Evolutionary conservation across 2,113 vertebrate genomes (phyloP).

Genomic region (Notarius quadriscutis): DNA sequence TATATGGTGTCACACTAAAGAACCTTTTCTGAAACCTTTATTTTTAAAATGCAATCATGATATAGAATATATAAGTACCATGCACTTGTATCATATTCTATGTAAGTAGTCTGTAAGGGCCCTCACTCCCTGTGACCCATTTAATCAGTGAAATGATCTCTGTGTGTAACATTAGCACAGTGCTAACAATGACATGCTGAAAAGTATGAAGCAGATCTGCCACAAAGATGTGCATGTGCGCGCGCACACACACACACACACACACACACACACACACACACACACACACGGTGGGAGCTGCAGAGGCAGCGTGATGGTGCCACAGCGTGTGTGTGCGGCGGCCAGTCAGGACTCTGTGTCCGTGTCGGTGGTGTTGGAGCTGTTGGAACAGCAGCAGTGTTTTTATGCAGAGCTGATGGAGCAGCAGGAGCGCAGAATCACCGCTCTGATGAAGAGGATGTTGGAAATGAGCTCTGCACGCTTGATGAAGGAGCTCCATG

Average conservation of each 20-base stretch:
- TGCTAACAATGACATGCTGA: constrained; percentile 11
- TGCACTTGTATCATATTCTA: not conserved
- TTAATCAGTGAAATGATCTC: constrained; percentile 18
- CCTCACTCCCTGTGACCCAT: not conserved
- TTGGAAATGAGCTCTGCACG: constrained; percentile 60
- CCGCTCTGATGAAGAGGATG: constrained; percentile 69
- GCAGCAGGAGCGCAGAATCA: constrained; percentile 71
- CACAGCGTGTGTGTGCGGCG: constrained; percentile 59
- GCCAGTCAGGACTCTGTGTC: constrained; percentile 63
- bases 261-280: not conserved
- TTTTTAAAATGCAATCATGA: not conserved
- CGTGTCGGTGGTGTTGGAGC: constrained; percentile 64
- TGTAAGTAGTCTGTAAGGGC: not conserved
- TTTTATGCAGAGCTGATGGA: constrained; percentile 68
- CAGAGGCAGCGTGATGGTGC: constrained; percentile 58
- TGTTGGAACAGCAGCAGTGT: constrained; percentile 71
- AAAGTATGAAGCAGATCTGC: not conserved
- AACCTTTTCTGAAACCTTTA: not conserved
- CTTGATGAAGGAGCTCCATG: constrained; percentile 69
- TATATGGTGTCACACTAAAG: not conserved
- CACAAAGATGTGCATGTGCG: not conserved
- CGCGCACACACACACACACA: not conserved
- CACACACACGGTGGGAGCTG: not conserved
- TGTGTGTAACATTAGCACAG: constrained; percentile 4
- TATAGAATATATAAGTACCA: not conserved